Conservation (phyloP, 2,888 invertebrate species). For the Drepana falcataria region DNA sequence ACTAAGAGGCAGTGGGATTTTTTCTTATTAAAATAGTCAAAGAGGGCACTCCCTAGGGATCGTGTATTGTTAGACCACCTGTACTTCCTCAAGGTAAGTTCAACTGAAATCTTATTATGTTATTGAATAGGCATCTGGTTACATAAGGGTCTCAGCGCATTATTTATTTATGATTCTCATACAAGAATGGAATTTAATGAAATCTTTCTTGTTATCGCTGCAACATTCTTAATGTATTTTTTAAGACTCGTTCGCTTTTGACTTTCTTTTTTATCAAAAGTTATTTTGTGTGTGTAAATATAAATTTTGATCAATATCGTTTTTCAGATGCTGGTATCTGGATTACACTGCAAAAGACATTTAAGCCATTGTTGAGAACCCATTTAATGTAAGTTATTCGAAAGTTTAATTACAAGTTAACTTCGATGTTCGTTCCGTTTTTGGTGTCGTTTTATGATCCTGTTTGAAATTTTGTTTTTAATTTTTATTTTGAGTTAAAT, state of each 20-base stretch:
- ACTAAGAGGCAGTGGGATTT: conserved; percentile 46
- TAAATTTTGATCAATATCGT: no score
- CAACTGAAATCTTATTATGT: conserved; percentile 63
- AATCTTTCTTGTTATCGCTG: background rate
- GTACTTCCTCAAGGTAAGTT: conserved; percentile 58
- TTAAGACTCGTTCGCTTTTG: background rate
- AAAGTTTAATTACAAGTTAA: no score
- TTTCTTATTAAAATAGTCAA: conserved; percentile 75
- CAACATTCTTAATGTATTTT: background rate
- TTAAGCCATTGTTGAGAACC: no score
- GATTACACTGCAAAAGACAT: background rate
- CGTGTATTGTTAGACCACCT: conserved; percentile 66
- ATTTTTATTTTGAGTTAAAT: no score
- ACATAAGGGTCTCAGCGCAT: conserved; percentile 54
- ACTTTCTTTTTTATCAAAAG: background rate
- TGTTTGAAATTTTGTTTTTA: no score
- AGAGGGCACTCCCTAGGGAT: conserved; percentile 54
- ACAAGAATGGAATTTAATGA: conserved; percentile 21
- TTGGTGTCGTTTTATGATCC: background rate
- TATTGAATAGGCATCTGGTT: conserved; percentile 64
- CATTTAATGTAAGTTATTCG: no score
- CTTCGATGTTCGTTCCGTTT: background rate
- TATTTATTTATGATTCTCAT: conserved; percentile 53
- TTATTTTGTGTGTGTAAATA: background rate
- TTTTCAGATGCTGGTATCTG: background rate